Base-by-base conservation (phyloP, 2,888 invertebrate genomes). In the Choristoneura rosaceana region DNA sequence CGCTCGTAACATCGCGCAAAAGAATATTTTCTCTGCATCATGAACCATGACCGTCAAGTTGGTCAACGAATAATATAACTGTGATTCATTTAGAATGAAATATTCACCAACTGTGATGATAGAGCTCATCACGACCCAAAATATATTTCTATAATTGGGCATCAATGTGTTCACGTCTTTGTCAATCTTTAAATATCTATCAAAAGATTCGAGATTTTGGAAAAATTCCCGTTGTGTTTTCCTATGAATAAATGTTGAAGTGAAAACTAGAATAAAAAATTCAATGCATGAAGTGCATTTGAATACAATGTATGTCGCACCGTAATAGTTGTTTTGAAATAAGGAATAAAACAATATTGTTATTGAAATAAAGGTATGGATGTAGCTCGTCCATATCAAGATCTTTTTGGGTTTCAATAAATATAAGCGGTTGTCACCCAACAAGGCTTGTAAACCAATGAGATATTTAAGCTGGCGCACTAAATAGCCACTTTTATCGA, bases 11-110 rank as follows among this genome's bases (percentile, higher is more conserved):
- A 90, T 74, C 7, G 83, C 74, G 4, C 87, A 82, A 63, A 84
- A 85, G 45, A 90, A 82, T 9, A 88, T 71, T 41, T 84, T 87
- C 69, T 92, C 92, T 38, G 77, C 77, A 66, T 91, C 91, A 64
- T 88, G 89, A 0, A 82, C 77, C 8, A 85, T 52, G 33, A 83
- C 70, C 55, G 84, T 78, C 4, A 88, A 43, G 25, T 81, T 85
- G 0, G 79, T 47, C 0, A 78, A 70, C 15, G 73, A 65, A 60
- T 70, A 70, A 4, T 71, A 68, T 0, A 74, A 52, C 17, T 79
- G 75, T 0, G 79, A 66, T 5, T 78, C 71, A 14, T 59, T 25
- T 9, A 75, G 71, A 0, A 84, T 66, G 41, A 75, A n/a, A n/a
- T 74, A 81, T 74, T 91, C 91, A 14, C 79, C 34, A 1, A 78